Evolutionary conservation across 2,888 invertebrate species (phyloP).

Genomic region (Drosophila vallismaia): DNA sequence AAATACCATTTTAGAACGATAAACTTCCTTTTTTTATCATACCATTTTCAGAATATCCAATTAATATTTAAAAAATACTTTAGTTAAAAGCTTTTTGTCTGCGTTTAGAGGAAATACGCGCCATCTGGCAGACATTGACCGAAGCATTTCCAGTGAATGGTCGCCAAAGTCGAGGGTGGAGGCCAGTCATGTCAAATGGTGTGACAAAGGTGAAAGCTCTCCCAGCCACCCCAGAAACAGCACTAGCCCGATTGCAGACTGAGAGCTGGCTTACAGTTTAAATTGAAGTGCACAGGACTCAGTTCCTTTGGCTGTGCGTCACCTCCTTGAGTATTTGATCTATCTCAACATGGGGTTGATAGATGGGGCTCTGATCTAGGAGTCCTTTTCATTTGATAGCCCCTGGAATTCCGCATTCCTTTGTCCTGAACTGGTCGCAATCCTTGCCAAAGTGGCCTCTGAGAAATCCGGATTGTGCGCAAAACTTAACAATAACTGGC

Average conservation of each 20-base stretch:
- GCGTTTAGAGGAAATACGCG: slow-evolving; percentile 52
- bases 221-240: slow-evolving; percentile 9
- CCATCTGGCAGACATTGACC: slow-evolving; percentile 67
- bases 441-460: slow-evolving; percentile 17
- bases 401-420: slow-evolving; percentile 10
- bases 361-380: slow-evolving; percentile 30
- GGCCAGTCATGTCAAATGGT: slow-evolving; percentile 59
- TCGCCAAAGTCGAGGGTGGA: slow-evolving; percentile 6
- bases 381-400: slow-evolving; percentile 9
- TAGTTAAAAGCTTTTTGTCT: background rate
- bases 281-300: slow-evolving; percentile 52
- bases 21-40: too few relatives aligned
- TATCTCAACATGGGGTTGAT: slow-evolving; percentile 37
- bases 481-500: slow-evolving; percentile 49
- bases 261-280: slow-evolving; percentile 54
- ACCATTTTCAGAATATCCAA: too few relatives aligned
- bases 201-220: slow-evolving; percentile 65
- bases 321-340: slow-evolving; percentile 40
- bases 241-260: slow-evolving; percentile 20
- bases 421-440: slow-evolving; percentile 5
- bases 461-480: slow-evolving; percentile 35
- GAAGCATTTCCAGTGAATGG: slow-evolving; percentile 57
- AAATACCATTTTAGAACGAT: too few relatives aligned
- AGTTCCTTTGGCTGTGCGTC: slow-evolving; percentile 35
- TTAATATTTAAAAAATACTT: background rate